Evolutionary conservation across 2,888 invertebrate genomes (phyloP).

Genomic region (Sinohyriopsis cumingii): DNA sequence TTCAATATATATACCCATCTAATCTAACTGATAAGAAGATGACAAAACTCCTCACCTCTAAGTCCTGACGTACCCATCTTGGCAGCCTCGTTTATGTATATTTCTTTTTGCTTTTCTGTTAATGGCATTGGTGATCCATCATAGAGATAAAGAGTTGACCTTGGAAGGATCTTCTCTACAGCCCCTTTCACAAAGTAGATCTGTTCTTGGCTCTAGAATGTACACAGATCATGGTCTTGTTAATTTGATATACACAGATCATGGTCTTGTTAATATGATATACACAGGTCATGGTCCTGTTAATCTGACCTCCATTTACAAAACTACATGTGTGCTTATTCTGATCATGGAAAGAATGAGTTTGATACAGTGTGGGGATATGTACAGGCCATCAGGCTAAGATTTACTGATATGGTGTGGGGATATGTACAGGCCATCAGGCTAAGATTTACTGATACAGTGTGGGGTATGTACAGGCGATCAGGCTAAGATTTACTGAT

Average conservation of each 20-base stretch:
- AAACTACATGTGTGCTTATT: no score
- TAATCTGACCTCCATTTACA: no score
- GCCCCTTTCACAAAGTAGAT: slow-evolving; percentile 96
- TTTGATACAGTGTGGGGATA: no score
- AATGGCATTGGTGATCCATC: slow-evolving; percentile 83
- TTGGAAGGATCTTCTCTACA: slow-evolving; percentile 88
- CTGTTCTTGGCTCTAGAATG: slow-evolving; percentile 74
- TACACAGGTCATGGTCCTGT: neutral
- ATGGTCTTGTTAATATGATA: neutral
- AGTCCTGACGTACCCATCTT: slow-evolving; percentile 91
- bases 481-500: no score
- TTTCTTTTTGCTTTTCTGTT: slow-evolving; percentile 77
- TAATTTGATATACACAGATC: neutral
- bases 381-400: no score
- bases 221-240: neutral
- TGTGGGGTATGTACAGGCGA: no score
- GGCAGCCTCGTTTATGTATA: slow-evolving; percentile 74
- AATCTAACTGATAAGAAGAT: neutral
- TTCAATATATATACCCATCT: no score
- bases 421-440: no score
- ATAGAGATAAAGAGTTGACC: slow-evolving; percentile 81
- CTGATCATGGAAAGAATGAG: no score
- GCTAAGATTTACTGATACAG: no score
- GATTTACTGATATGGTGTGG: no score
- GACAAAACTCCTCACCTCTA: slow-evolving; percentile 73